Evolutionary conservation across 2,888 invertebrate genomes (phyloP).

Genomic region (Cephus rjabovi): DNA sequence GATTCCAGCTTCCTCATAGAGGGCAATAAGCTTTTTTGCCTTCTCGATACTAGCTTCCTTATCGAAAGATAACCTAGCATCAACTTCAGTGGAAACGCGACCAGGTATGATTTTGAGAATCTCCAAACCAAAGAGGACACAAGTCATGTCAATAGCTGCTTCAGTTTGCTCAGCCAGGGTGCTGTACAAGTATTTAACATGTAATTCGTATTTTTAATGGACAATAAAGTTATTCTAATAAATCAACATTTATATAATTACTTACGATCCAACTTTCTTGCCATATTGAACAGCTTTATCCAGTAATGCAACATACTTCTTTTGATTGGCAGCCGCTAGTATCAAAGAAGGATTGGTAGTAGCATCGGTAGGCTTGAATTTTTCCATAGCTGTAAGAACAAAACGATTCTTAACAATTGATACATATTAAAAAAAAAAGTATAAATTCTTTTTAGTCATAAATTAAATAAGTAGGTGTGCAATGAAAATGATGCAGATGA

Average conservation of each 20-base stretch:
- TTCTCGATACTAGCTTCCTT: slow-evolving; percentile 91
- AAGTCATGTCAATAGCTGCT: slow-evolving; percentile 92
- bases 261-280: slow-evolving; percentile 73
- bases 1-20: slow-evolving; percentile 92
- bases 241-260: slow-evolving; percentile 25
- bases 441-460: slow-evolving; percentile 10
- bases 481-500: neutral
- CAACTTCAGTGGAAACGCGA: slow-evolving; percentile 95
- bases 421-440: slow-evolving; percentile 23
- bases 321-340: slow-evolving; percentile 91
- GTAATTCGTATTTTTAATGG: neutral
- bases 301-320: slow-evolving; percentile 91
- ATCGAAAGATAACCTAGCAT: slow-evolving; percentile 96
- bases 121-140: slow-evolving; percentile 95
- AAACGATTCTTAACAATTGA: slow-evolving; percentile 1
- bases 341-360: slow-evolving; percentile 99
- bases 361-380: slow-evolving; percentile 98
- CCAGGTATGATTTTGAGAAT: slow-evolving; percentile 98
- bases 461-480: slow-evolving; percentile 4
- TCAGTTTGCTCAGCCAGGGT: slow-evolving; percentile 79
- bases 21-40: slow-evolving; percentile 86
- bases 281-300: slow-evolving; percentile 93
- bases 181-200: slow-evolving; percentile 65
- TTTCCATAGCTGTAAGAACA: slow-evolving; percentile 84
- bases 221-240: neutral